These are phyloP conservation scores for Palaemon carinicauda DNA, from an alignment of 1,140 invertebrate species.

Conservation along the genomic window DNA sequence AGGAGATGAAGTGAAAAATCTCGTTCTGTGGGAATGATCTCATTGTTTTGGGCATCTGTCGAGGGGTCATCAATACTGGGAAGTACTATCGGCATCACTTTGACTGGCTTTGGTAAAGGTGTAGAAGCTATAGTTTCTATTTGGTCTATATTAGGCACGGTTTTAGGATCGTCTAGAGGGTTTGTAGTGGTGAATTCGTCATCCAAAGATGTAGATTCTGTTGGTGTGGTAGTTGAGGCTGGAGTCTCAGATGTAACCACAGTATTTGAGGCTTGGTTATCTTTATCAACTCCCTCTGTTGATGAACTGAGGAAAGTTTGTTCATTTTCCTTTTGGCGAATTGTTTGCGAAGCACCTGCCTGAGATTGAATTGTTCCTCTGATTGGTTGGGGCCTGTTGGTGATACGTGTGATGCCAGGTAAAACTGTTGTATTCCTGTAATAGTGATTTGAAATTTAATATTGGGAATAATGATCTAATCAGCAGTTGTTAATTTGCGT, in stretches of 20 bases:
- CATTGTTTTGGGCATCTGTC: neutral
- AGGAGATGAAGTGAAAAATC: neutral
- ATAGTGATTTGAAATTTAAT: too few species aligned
- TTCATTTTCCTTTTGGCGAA: too few species aligned
- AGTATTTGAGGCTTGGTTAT: too few species aligned
- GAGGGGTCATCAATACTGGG: neutral
- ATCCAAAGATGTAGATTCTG: neutral
- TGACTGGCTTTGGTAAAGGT: neutral
- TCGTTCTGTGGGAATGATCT: neutral
- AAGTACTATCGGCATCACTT: neutral
- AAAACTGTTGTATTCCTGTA: too few species aligned
- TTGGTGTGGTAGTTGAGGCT: neutral
- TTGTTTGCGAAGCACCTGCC: too few species aligned
- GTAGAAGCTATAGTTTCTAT: neutral
- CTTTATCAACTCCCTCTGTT: too few species aligned
- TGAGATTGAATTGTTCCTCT: too few species aligned
- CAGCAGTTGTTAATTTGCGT: too few species aligned
- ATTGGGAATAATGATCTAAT: too few species aligned
- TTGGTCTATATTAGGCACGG: neutral
- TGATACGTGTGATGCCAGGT: too few species aligned
- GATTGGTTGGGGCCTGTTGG: too few species aligned
- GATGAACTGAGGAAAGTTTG: too few species aligned
- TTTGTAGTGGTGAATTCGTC: neutral
- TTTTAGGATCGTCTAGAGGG: neutral
- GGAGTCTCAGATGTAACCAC: neutral